These are phyloP conservation scores for Drosophila bocqueti DNA, from an alignment of 1,140 invertebrate species.

Conservation along the genomic window DNA sequence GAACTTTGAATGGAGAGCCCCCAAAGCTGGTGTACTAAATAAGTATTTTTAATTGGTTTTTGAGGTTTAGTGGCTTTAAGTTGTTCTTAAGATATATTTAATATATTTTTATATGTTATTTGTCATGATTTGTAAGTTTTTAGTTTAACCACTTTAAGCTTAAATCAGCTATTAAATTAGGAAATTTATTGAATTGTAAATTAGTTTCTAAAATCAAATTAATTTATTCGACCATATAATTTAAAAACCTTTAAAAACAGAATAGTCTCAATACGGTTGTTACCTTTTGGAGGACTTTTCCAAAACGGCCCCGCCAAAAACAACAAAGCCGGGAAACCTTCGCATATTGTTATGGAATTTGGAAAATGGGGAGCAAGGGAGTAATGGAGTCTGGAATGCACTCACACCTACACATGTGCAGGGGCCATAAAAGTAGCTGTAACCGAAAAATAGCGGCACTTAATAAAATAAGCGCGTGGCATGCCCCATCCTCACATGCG, in stretches of 20 bases:
- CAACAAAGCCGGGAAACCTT: slow-evolving; percentile 11
- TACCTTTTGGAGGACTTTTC: neutral
- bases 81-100: neutral
- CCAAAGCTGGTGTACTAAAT: too few species aligned
- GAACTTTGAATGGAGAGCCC: neutral
- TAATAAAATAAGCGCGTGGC: slow-evolving; percentile 70
- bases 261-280: slow-evolving; percentile 6
- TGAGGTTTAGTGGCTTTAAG: neutral
- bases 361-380: neutral
- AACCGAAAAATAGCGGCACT: slow-evolving; percentile 72
- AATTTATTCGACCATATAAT: neutral
- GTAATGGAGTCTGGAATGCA: slow-evolving; percentile 11
- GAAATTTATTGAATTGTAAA: neutral
- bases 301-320: neutral
- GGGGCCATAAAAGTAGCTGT: slow-evolving; percentile 60
- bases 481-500: slow-evolving; percentile 1
- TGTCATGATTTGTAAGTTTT: too few species aligned
- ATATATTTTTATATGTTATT: too few species aligned
- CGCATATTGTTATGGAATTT: slow-evolving; percentile 18
- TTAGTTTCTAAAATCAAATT: neutral
- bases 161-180: neutral
- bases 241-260: slow-evolving; percentile 1
- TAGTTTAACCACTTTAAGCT: too few species aligned
- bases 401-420: slow-evolving; percentile 36
- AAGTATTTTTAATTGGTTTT: neutral